Conservation (phyloP, 2,888 invertebrate species). For the Dioctria rufipes region DNA sequence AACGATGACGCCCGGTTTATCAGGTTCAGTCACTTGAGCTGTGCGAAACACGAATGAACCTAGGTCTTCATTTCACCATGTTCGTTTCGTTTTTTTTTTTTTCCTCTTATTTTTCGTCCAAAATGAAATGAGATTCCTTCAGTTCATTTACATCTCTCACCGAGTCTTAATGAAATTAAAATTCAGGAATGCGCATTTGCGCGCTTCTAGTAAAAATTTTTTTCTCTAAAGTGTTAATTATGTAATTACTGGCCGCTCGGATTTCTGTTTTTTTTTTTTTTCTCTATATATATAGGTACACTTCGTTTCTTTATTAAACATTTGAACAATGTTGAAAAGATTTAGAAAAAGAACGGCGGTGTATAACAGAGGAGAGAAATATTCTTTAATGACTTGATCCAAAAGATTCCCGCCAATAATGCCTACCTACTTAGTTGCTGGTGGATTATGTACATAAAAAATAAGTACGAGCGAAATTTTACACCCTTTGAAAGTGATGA, state of each 20-base stretch:
- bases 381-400: no score
- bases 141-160: slow-evolving; percentile 48
- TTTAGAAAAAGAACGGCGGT: no score
- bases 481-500: no score
- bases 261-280: not conserved
- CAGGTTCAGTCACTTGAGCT: slow-evolving; percentile 46
- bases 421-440: no score
- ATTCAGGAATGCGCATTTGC: slow-evolving; percentile 50
- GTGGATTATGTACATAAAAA: no score
- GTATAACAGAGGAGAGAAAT: no score
- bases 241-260: slow-evolving; percentile 37
- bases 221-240: slow-evolving; percentile 35
- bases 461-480: no score
- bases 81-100: not conserved
- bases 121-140: slow-evolving; percentile 45
- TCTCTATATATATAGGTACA: no score
- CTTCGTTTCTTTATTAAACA: no score
- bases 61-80: slow-evolving; percentile 12
- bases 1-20: slow-evolving; percentile 37
- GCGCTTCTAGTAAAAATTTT: slow-evolving; percentile 44
- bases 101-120: slow-evolving; percentile 9
- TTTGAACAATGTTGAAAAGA: no score
- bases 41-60: slow-evolving; percentile 5
- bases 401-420: no score
- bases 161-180: slow-evolving; percentile 48